A percentile compares a stretch with the other conserved stretches of the same genome.
Evolutionary conservation across 2,888 invertebrate species (phyloP).

Genomic region (Hydropsyche betteni): DNA sequence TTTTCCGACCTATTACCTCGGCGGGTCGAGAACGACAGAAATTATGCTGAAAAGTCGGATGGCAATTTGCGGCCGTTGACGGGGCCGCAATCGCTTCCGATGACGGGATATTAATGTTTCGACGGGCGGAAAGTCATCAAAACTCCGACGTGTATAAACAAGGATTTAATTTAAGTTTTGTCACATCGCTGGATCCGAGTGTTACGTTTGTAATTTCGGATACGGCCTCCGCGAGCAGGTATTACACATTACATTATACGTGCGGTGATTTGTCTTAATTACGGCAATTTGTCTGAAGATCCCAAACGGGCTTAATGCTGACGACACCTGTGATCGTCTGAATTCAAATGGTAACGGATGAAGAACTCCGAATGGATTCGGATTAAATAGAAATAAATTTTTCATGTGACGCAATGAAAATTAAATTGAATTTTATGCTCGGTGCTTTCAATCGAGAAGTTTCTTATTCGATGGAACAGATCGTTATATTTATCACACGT

Average conservation of each 20-base stretch:
- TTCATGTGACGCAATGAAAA: not conserved
- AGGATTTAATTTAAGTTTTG: not conserved
- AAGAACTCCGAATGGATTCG: not conserved
- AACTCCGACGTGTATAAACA: constrained; percentile 4
- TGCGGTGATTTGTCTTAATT: constrained; percentile 30
- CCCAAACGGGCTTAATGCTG: constrained; percentile 19
- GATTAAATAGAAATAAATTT: not conserved
- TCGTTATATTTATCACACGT: no score
- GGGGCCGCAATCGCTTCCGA: constrained; percentile 23
- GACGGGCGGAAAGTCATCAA: not conserved
- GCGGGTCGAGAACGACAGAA: not conserved
- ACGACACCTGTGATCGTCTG: constrained; percentile 29
- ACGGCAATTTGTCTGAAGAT: constrained; percentile 27
- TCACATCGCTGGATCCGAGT: no score
- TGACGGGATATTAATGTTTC: constrained; percentile 29
- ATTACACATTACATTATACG: not conserved
- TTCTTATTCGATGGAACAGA: no score
- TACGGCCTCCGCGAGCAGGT: not conserved
- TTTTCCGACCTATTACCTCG: constrained; percentile 49
- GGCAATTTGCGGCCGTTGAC: no score
- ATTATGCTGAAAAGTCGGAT: constrained; percentile 22
- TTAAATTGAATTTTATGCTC: not conserved
- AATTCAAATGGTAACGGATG: not conserved
- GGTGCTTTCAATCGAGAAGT: no score
- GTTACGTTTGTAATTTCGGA: no score